A percentile compares a stretch with the other conserved stretches of the same genome.
phyloP scores from a whole-genome alignment of 2,888 invertebrate species.

The Biston stratarius region DNA sequence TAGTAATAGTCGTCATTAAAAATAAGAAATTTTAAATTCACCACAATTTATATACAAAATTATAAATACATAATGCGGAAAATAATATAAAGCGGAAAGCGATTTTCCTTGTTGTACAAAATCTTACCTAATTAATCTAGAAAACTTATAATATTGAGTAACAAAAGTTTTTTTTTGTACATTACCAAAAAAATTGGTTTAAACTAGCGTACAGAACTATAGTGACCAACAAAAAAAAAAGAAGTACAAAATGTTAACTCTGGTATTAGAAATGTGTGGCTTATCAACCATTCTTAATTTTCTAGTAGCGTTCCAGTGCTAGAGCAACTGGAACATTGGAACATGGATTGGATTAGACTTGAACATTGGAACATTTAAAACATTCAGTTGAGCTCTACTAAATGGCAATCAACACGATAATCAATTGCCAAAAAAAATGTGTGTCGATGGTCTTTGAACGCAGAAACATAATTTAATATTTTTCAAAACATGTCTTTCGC shows the following conservation, averaged over 20 bases:
- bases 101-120: constrained; percentile 47
- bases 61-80: constrained; percentile 47
- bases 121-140: constrained; percentile 51
- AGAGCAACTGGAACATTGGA: too few relatives aligned
- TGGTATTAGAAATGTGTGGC: not conserved
- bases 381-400: too few relatives aligned
- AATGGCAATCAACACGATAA: too few relatives aligned
- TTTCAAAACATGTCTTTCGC: too few relatives aligned
- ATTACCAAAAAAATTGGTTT: constrained; percentile 40
- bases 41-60: constrained; percentile 36
- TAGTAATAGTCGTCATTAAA: not conserved
- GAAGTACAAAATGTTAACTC: not conserved
- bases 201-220: not conserved
- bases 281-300: not conserved
- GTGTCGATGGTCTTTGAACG: too few relatives aligned
- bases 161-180: constrained; percentile 49
- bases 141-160: constrained; percentile 51
- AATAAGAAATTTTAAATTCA: constrained; percentile 38
- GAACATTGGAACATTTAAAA: too few relatives aligned
- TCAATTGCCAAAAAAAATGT: too few relatives aligned
- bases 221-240: not conserved
- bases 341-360: too few relatives aligned
- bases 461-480: too few relatives aligned
- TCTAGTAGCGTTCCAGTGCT: not conserved
- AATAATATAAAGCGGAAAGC: constrained; percentile 53